Percentiles rank a stretch among this genome's conserved stretches.
Evolutionary conservation across 2,113 vertebrate genomes (phyloP).

Genomic region (Trogon surrucura): DNA sequence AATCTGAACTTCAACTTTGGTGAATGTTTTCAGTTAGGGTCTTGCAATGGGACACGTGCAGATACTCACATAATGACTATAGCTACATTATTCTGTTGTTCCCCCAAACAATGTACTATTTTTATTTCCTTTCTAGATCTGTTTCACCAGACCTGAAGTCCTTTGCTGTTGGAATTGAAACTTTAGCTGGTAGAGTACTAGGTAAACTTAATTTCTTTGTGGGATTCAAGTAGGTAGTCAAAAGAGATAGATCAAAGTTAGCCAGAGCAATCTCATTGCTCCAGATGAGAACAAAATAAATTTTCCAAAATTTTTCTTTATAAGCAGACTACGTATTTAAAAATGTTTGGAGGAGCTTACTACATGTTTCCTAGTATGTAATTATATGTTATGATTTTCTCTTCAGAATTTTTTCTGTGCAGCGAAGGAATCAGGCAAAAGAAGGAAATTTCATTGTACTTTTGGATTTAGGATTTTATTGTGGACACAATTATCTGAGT

Average conservation of each 20-base stretch:
- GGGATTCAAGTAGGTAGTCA: not conserved
- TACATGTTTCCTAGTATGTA: not conserved
- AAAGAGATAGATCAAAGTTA: not conserved
- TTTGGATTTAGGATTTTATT: not conserved
- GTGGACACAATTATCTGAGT: not conserved
- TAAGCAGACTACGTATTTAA: not conserved
- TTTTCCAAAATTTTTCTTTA: not conserved
- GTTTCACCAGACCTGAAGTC: constrained; percentile 87
- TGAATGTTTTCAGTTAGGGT: not conserved
- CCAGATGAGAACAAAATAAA: not conserved
- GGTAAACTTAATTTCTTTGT: constrained; percentile 67
- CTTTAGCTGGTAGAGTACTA: constrained; percentile 80
- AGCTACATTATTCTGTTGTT: not conserved
- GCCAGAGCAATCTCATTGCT: not conserved
- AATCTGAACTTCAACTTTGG: not conserved
- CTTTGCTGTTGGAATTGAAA: constrained; percentile 85
- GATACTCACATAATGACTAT: not conserved
- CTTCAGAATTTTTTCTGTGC: not conserved
- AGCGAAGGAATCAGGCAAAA: not conserved
- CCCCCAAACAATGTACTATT: not conserved
- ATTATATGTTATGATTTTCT: not conserved
- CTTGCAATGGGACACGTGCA: not conserved
- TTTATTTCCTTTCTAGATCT: constrained; percentile 71
- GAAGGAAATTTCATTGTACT: not conserved
- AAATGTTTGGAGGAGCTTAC: not conserved